phyloP scores from a whole-genome alignment of 1,140 invertebrate species.

The Steinernema khuongi region DNA sequence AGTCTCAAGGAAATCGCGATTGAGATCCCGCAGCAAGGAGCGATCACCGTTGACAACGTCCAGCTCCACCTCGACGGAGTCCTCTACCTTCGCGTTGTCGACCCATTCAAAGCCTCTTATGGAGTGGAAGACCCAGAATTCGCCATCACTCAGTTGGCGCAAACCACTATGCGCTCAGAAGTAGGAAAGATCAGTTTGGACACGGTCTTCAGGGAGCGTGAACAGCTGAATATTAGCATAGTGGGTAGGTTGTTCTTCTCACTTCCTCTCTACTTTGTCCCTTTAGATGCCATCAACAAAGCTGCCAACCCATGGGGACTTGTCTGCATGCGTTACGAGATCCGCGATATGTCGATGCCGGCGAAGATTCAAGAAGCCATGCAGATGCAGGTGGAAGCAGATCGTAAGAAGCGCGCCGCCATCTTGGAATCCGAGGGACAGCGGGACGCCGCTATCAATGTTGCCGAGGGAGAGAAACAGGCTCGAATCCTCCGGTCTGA shows the following conservation, averaged over 20 bases:
- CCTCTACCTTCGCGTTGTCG: slow-evolving; percentile 83
- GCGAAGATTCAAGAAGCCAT: slow-evolving; percentile 90
- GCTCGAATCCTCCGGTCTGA: slow-evolving; percentile 83
- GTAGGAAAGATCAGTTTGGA: slow-evolving; percentile 95
- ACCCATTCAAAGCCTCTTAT: slow-evolving; percentile 92
- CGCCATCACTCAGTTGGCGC: slow-evolving; percentile 94
- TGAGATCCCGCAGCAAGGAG: slow-evolving; percentile 95
- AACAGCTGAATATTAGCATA: slow-evolving; percentile 88
- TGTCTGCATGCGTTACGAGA: slow-evolving; percentile 93
- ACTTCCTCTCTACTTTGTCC: slow-evolving; percentile 4
- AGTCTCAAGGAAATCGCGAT: slow-evolving; percentile 98
- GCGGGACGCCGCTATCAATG: slow-evolving; percentile 88
- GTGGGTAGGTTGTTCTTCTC: slow-evolving; percentile 64
- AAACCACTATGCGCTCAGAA: slow-evolving; percentile 98
- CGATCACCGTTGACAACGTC: slow-evolving; percentile 81
- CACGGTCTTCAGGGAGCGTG: slow-evolving; percentile 91
- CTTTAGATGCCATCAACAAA: slow-evolving; percentile 83
- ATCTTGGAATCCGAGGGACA: slow-evolving; percentile 85
- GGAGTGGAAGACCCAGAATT: slow-evolving; percentile 99
- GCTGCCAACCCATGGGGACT: slow-evolving; percentile 96
- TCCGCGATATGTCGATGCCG: slow-evolving; percentile 87
- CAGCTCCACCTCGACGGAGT: slow-evolving; percentile 93
- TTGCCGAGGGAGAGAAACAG: slow-evolving; percentile 87
- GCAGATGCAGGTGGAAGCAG: slow-evolving; percentile 99
- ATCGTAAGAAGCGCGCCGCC: slow-evolving; percentile 87